Evolutionary conservation across 1,140 invertebrate genomes (phyloP).

Genomic region (Lepidostoma basale): DNA sequence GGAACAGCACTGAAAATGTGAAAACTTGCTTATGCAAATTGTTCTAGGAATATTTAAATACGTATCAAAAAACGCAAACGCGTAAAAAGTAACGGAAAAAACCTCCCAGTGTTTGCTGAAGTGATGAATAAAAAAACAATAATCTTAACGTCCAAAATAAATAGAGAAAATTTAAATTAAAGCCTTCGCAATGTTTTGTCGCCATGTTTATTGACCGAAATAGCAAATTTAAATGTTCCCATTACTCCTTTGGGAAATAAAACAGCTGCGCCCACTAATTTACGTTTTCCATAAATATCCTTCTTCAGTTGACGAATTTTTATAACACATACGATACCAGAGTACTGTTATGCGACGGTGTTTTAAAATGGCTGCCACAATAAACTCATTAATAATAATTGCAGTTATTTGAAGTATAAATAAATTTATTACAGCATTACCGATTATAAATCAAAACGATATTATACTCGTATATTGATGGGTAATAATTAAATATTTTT

Average conservation of each 20-base stretch:
- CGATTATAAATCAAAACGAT: too few relatives aligned
- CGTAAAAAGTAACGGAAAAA: not conserved
- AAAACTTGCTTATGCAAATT: not conserved
- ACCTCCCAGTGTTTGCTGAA: not conserved
- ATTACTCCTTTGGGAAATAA: slow-evolving; percentile 14
- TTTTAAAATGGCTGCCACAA: too few relatives aligned
- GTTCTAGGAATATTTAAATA: too few relatives aligned
- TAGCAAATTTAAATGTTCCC: slow-evolving; percentile 8
- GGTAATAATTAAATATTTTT: too few relatives aligned
- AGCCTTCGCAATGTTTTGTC: not conserved
- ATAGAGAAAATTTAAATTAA: slow-evolving; percentile 18
- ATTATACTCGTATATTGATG: too few relatives aligned
- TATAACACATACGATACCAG: too few relatives aligned
- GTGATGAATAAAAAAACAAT: not conserved
- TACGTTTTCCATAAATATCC: not conserved
- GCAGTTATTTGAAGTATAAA: too few relatives aligned
- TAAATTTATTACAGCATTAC: too few relatives aligned
- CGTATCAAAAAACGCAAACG: not conserved
- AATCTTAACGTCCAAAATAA: not conserved
- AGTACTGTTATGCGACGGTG: too few relatives aligned
- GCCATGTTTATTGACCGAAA: slow-evolving; percentile 15
- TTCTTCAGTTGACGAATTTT: not conserved
- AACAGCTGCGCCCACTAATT: slow-evolving; percentile 4
- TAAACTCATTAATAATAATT: too few relatives aligned
- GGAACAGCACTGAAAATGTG: too few relatives aligned